phyloP scores from a whole-genome alignment of 2,113 vertebrate species.

The Dromaius novaehollandiae region DNA sequence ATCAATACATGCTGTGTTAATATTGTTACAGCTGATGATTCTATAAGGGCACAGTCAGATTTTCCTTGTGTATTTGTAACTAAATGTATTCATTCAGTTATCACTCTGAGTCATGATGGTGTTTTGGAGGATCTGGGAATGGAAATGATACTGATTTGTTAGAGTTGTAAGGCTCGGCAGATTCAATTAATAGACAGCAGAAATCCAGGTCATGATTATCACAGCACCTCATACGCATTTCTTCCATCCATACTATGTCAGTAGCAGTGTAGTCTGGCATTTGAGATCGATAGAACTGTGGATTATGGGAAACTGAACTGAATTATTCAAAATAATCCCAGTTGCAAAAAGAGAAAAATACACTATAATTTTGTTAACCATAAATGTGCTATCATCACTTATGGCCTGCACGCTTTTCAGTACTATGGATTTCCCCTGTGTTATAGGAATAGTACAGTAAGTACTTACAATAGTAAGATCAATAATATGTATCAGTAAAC shows the following conservation, averaged over 20 bases:
- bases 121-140: neutral
- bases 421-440: neutral
- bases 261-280: neutral
- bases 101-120: neutral
- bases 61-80: neutral
- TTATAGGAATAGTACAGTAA: neutral
- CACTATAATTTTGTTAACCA: neutral
- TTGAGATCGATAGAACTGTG: neutral
- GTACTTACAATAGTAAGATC: neutral
- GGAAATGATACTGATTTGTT: neutral
- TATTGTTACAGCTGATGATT: neutral
- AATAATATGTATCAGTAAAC: neutral
- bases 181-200: neutral
- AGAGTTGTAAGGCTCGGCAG: neutral
- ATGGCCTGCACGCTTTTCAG: neutral
- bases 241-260: neutral
- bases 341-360: neutral
- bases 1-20: neutral
- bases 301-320: neutral
- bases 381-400: neutral
- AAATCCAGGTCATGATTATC: neutral
- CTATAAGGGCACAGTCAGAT: fast-evolving
- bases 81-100: neutral
- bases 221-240: fast-evolving
- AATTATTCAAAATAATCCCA: neutral